Evolutionary conservation across 2,113 vertebrate genomes (phyloP).

Genomic region (Circaetus cinerascens): DNA sequence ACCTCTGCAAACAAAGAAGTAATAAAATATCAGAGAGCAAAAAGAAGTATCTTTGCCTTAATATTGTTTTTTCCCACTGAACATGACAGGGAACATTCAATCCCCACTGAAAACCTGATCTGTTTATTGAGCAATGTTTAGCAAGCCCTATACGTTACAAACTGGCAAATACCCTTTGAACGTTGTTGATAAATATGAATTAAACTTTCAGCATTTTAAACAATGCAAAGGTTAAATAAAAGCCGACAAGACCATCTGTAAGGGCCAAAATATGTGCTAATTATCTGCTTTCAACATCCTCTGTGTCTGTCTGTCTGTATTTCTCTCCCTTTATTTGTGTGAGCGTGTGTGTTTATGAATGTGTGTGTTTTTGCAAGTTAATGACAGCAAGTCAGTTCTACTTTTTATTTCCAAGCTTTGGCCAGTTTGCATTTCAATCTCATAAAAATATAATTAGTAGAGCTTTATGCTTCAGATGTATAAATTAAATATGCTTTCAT

Average conservation of each 20-base stretch:
- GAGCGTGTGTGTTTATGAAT: neutral
- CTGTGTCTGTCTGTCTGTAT: neutral
- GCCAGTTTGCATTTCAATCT: conserved; percentile 56
- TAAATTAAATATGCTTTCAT: conserved; percentile 56
- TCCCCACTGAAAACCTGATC: conserved; percentile 55
- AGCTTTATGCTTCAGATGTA: conserved; percentile 27
- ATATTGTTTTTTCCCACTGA: neutral
- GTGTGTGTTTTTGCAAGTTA: neutral
- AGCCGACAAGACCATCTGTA: neutral
- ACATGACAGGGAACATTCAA: conserved; percentile 61
- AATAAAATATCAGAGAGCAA: conserved; percentile 45
- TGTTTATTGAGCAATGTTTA: conserved; percentile 54
- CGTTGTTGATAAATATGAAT: conserved; percentile 9
- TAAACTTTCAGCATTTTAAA: conserved; percentile 35
- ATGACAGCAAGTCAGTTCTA: conserved; percentile 33
- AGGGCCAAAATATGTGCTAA: neutral
- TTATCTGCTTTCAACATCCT: neutral
- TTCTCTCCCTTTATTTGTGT: neutral
- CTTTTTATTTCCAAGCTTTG: conserved; percentile 48
- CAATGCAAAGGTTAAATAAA: conserved; percentile 45
- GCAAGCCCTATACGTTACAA: neutral
- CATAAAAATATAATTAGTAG: conserved; percentile 44
- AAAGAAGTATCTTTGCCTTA: conserved; percentile 28
- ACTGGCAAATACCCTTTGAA: conserved; percentile 14
- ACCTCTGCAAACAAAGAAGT: conserved; percentile 73